Percentiles rank a stretch among this genome's conserved stretches.
Evolutionary conservation across 2,797 vertebrate genomes (phyloP).

Genomic region (Phylloscopus collybita): DNA sequence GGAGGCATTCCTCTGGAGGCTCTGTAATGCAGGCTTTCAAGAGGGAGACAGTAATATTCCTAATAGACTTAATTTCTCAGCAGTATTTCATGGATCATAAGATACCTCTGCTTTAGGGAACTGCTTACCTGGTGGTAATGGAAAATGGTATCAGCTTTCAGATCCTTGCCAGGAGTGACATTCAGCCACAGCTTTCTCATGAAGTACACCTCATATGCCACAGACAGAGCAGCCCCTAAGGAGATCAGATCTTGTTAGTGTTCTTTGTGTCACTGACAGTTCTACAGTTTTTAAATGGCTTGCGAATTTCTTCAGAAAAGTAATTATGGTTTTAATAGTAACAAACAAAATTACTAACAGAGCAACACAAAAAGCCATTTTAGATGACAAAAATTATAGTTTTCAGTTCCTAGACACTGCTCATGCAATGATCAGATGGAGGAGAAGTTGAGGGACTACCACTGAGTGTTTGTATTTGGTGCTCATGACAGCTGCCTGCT

Average conservation of each 20-base stretch:
- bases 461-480: not conserved
- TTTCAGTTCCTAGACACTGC: not conserved
- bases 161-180: slow-evolving; percentile 88
- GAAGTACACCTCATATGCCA: slow-evolving; percentile 89
- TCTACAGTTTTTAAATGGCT: not conserved
- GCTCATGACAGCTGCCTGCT: not conserved
- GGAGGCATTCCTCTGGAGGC: not conserved
- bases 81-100: not conserved
- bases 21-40: not conserved
- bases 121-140: slow-evolving; percentile 93
- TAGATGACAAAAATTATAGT: not conserved
- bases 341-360: not conserved
- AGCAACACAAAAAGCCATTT: not conserved
- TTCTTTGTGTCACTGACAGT: not conserved
- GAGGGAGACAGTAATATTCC: not conserved
- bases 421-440: not conserved
- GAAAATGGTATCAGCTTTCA: slow-evolving; percentile 89
- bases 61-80: not conserved
- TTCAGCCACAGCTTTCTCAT: slow-evolving; percentile 97
- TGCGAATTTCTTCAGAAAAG: not conserved
- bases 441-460: not conserved
- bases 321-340: not conserved
- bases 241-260: slow-evolving; percentile 1
- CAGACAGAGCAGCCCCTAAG: slow-evolving; percentile 73
- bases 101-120: not conserved